Base-by-base conservation (phyloP, 53 echinoderm and acorn worm genomes). In the Echinarachnius parma region DNA sequence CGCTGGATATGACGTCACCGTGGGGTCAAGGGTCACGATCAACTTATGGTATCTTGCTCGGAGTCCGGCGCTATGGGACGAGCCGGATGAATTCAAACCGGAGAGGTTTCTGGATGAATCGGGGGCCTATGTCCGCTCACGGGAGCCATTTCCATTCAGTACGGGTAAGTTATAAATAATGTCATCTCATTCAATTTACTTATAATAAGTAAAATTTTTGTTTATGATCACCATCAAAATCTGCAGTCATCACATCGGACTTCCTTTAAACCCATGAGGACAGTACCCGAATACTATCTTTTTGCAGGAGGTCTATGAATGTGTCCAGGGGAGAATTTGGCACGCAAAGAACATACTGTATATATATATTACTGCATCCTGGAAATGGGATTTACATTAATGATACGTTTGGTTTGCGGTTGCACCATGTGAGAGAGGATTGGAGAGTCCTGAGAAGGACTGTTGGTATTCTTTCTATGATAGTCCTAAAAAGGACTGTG, bases 281-380 rank as follows among this genome's bases (percentile, higher is more conserved):
- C n/a, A n/a, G n/a, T n/a, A n/a, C n/a, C n/a, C n/a, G n/a, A n/a
- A n/a, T n/a, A n/a, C n/a, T n/a, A n/a, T n/a, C n/a, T n/a, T n/a
- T n/a, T n/a, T n/a, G n/a, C n/a, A n/a, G n/a, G n/a, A 83, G 83
- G 83, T 4, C 77, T 52, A 11, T 42, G 77, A 16, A 23, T 26
- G 31, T 83, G 83, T 37, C 66, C 83, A 4, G 83, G 83, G 5
- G 83, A 83, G 31, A 67, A 59, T 15, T 61, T 83, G 9, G 77
- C 83, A 35, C 56, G 77, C 13, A 83, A 68, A 77, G 83, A 83
- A 42, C 61, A n/a, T n/a, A n/a, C n/a, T n/a, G n/a, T n/a, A n/a
- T n/a, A n/a, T n/a, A n/a, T n/a, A n/a, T n/a, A n/a, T n/a, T n/a
- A n/a, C n/a, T n/a, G n/a, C n/a, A n/a, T n/a, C n/a, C n/a, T n/a